Conservation (phyloP, 2,888 invertebrate genomes). For the Cinara cedri region DNA sequence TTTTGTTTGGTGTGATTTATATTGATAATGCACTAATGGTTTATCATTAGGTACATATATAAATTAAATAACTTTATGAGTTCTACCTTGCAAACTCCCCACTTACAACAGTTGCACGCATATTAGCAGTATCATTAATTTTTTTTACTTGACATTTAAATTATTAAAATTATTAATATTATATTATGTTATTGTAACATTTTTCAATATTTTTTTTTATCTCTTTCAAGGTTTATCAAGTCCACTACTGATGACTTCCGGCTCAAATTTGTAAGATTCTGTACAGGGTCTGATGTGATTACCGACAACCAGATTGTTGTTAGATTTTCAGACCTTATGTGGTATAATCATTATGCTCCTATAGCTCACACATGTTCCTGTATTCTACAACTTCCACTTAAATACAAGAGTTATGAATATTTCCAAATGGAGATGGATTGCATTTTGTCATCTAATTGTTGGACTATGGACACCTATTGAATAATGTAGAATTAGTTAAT, state of each 20-base stretch:
- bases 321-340: background rate
- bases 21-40: too few relatives aligned
- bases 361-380: background rate
- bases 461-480: background rate
- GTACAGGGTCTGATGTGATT: background rate
- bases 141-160: too few relatives aligned
- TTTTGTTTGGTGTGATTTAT: too few relatives aligned
- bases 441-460: background rate
- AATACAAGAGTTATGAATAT: background rate
- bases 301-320: background rate
- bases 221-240: background rate
- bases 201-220: background rate
- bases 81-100: too few relatives aligned
- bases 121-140: too few relatives aligned
- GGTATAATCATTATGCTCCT: background rate
- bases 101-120: too few relatives aligned
- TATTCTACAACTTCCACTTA: background rate
- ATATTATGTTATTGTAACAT: too few relatives aligned
- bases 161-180: too few relatives aligned
- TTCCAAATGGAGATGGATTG: background rate
- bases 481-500: background rate
- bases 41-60: too few relatives aligned
- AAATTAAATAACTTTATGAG: too few relatives aligned
- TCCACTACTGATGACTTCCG: background rate
- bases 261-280: background rate